Evolutionary conservation across 2,797 vertebrate genomes (phyloP).

Genomic region (Phalanger gymnotis): DNA sequence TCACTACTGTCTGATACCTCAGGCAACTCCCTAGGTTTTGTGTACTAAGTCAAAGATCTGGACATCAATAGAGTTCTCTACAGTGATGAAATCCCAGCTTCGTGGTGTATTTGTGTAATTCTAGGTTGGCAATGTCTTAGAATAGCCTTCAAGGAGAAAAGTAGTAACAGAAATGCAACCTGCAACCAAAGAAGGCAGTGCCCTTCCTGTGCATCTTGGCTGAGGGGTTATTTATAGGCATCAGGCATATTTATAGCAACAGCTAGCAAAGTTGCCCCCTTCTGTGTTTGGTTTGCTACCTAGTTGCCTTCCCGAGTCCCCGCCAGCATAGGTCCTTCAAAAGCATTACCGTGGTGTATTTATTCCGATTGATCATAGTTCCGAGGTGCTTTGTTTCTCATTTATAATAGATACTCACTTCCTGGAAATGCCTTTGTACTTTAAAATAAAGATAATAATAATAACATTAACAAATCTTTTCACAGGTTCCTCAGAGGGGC

Average conservation of each 20-base stretch:
- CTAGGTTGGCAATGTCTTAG: neutral
- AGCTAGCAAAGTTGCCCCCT: neutral
- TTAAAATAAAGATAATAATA: neutral
- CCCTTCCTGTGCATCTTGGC: neutral
- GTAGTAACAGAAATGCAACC: neutral
- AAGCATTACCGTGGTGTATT: neutral
- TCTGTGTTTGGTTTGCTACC: neutral
- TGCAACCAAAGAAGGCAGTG: neutral
- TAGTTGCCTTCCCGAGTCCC: neutral
- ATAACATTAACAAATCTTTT: neutral
- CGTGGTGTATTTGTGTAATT: neutral
- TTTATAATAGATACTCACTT: neutral
- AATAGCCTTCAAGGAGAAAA: constrained; percentile 2
- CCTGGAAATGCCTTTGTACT: neutral
- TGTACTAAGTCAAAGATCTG: neutral
- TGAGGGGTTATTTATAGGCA: neutral
- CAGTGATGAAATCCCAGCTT: neutral
- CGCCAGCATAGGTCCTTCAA: neutral
- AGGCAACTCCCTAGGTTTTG: neutral
- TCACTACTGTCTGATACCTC: neutral
- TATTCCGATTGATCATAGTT: neutral
- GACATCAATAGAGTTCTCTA: neutral
- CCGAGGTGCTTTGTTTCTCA: neutral
- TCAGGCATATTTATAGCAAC: neutral
- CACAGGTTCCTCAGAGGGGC: neutral